Base-by-base conservation (phyloP, 2,113 vertebrate genomes). In the Aptenodytes patagonicus region DNA sequence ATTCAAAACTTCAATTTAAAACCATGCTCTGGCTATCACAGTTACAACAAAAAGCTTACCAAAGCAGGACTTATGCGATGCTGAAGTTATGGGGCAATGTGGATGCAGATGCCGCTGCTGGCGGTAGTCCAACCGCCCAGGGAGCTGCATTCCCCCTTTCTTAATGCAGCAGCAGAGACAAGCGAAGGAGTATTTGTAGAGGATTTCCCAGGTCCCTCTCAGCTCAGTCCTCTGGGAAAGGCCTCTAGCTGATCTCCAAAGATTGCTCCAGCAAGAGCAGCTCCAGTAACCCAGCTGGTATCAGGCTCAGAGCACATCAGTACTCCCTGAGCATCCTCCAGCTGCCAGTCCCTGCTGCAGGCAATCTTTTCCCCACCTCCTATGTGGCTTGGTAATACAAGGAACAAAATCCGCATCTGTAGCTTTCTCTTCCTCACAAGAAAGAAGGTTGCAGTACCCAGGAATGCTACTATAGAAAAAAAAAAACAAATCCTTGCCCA, bases 71-170 rank as follows among this genome's bases (percentile, higher is more conserved):
- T 75, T 64, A 36, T 0, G 1, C 31, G 47, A 40, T 40, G 42
- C 65, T 83, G 70, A 79, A 82, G 66, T 44, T 80, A 57, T 3
- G 24, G 60, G 60, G 83, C 69, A 81, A 24, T 40, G 34, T 52
- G 83, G 61, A n/a, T 68, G 79, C 62, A 85, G 78, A 77, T 69
- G 58, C 17, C 84, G 65, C 44, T 76, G 47, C 34, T 79, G 54
- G 81, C 17, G 2, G 87, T 22, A 52, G 21, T 72, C 49, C 49
- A 72, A 2, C 51, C 0, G 0, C 29, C 32, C 11, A 24, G 24
- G 44, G 36, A 92, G 21, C 44, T 72, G 42, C 40, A n/a, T 5
- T 87, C 40, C 19, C 61, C 10, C n/a, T 17, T 76, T 65, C 38
- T 72, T 52, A 68, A 15, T 5, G 9, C 55, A 60, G 90, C 24